Evolutionary conservation across 2,797 vertebrate species (phyloP), one percentile per base, ranked within the genome.

Genomic region (Tenualosa thibaudeaui): DNA sequence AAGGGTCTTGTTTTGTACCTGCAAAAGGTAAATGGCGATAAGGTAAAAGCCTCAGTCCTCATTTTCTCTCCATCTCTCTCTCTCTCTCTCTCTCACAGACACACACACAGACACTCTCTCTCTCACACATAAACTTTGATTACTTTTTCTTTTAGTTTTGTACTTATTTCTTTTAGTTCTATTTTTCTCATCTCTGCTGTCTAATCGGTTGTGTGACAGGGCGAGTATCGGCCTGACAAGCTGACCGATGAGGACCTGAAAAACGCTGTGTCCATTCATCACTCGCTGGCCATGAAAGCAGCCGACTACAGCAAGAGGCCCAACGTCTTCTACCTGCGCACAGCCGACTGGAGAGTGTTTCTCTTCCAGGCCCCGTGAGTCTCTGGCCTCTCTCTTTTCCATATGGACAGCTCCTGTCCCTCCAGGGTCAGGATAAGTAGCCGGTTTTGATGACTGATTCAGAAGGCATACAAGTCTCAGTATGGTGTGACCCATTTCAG

Each of bases 281-380:
- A 99, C 82, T 96, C 97, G 0, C 94, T 99, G 87, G 98, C 98
- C 91, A 97, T 97, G 0, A 95, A 96, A 3, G 98, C 98, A 0
- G 96, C 95, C 0, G 98, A 99, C 91, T 99, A 99, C 93, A 97
- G 95, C 95, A 99, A 99, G 93, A 94, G 97, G 81, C 97, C 97
- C 53, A 97, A 98, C 0, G 98, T 99, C 56, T 99, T 99, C 96
- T 99, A 99, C 94, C 96, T 99, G 92, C 95, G 98, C 91, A 99
- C 98, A 0, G 97, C 98, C 0, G 98, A 99, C 95, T 99, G 98
- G 98, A 96, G 98, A 62, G 96, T 99, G 87, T 99, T 98, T 93
- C 97, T 99, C 83, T 97, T 99, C 90, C 98, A 99, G 94, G 97
- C 98, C 2, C 95, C 96, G 98, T 99, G 92, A 97, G 98, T 95